phyloP scores from a whole-genome alignment of 35 echinoderm and acorn worm genomes.

The Heliocidaris tuberculata region DNA sequence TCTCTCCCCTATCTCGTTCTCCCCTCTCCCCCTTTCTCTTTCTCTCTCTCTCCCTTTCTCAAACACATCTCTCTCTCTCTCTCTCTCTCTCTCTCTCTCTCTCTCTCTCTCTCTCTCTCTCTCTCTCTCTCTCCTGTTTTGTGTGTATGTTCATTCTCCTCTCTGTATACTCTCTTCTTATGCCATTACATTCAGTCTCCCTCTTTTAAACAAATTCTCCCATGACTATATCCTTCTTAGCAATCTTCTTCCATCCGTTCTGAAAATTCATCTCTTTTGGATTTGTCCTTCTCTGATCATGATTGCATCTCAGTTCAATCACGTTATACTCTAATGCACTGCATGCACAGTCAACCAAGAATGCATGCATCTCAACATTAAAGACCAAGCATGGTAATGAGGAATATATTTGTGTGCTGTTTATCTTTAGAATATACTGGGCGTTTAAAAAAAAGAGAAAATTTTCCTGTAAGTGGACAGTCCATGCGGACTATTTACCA shows the following conservation, averaged over 20 bases:
- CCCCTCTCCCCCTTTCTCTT: neutral
- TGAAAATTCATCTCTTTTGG: neutral
- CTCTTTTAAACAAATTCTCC: too few relatives aligned
- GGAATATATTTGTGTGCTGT: too few relatives aligned
- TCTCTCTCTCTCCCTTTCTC: neutral
- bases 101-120: neutral
- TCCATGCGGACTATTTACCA: too few relatives aligned
- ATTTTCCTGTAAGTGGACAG: too few relatives aligned
- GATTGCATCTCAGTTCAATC: neutral
- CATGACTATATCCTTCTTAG: too few relatives aligned
- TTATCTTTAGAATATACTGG: too few relatives aligned
- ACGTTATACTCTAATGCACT: constrained; percentile 1
- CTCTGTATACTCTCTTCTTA: too few relatives aligned
- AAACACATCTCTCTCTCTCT: neutral
- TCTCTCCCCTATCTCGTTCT: neutral
- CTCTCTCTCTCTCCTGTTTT: neutral
- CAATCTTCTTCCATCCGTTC: too few relatives aligned
- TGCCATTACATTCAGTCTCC: too few relatives aligned
- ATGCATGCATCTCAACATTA: neutral
- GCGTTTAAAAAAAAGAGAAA: too few relatives aligned
- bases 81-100: neutral
- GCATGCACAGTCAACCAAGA: constrained; percentile 6
- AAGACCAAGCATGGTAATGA: neutral
- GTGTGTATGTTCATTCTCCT: too few relatives aligned
- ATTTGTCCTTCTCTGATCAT: neutral